Percentiles rank a stretch among this genome's conserved stretches.
Evolutionary conservation across 1,140 invertebrate species (phyloP).

Genomic region (Diorhabda elongata): DNA sequence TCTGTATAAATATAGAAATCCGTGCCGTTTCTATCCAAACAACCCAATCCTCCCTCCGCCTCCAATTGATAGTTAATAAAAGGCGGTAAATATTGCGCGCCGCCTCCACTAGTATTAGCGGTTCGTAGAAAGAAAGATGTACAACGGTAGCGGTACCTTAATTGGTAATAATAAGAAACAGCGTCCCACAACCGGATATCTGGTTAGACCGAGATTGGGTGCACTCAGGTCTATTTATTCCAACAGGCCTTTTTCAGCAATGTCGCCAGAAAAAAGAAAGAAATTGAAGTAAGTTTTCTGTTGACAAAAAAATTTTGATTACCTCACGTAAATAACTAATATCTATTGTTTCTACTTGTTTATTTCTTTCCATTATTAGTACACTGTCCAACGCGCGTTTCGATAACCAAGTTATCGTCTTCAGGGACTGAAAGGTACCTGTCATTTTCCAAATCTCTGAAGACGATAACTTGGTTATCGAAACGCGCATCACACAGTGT

Average conservation of each 20-base stretch:
- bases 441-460: no score
- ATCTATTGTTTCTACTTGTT: no score
- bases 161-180: conserved; percentile 26
- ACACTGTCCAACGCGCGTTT: no score
- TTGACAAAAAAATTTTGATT: no score
- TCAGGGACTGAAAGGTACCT: no score
- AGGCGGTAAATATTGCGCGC: conserved; percentile 8
- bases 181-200: conserved; percentile 31
- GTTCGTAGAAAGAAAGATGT: conserved; percentile 24
- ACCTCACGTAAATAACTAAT: no score
- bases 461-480: no score
- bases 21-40: conserved; percentile 5
- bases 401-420: no score
- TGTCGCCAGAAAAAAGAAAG: conserved; percentile 36
- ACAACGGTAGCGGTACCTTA: conserved; percentile 12
- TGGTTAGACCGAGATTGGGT: conserved; percentile 37
- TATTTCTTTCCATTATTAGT: no score
- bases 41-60: conserved; percentile 1
- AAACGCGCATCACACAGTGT: no score
- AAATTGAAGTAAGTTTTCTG: conserved; percentile 37
- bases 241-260: conserved; percentile 28
- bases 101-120: conserved; percentile 11
- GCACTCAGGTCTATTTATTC: conserved; percentile 32
- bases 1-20: not conserved
- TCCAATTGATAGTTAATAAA: conserved; percentile 33